Evolutionary conservation across 2,888 invertebrate genomes (phyloP).

Genomic region (Gryllus longicercus): DNA sequence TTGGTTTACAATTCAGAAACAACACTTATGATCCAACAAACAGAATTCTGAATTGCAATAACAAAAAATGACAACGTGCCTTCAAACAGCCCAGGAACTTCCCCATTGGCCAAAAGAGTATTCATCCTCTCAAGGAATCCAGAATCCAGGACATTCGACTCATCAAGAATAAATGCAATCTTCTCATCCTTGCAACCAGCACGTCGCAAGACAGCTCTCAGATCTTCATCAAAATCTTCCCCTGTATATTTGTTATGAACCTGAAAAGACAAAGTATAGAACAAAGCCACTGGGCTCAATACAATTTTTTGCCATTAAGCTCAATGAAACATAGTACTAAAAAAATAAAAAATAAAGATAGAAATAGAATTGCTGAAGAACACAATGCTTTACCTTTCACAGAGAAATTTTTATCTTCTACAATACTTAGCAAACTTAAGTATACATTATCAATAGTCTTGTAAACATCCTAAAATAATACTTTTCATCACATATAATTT

Average conservation of each 20-base stretch:
- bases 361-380: too few relatives aligned
- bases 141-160: slow-evolving; percentile 97
- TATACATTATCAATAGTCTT: too few relatives aligned
- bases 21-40: not conserved
- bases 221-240: slow-evolving; percentile 98
- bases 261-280: slow-evolving; percentile 45
- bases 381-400: too few relatives aligned
- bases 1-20: too few relatives aligned
- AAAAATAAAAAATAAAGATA: too few relatives aligned
- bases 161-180: slow-evolving; percentile 98
- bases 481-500: too few relatives aligned
- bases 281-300: too few relatives aligned
- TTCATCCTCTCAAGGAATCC: slow-evolving; percentile 99
- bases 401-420: too few relatives aligned
- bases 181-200: slow-evolving; percentile 95
- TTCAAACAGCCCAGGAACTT: slow-evolving; percentile 91
- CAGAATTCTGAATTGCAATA: not conserved
- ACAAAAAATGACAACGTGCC: slow-evolving; percentile 45
- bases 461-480: too few relatives aligned
- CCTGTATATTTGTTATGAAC: slow-evolving; percentile 99
- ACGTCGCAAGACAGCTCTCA: slow-evolving; percentile 80
- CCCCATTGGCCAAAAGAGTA: slow-evolving; percentile 96
- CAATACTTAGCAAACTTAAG: too few relatives aligned
- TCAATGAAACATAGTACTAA: too few relatives aligned
- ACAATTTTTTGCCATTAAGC: too few relatives aligned